These are phyloP conservation scores for Antechinus flavipes DNA, from an alignment of 2,113 vertebrate species.

Conservation along the genomic window DNA sequence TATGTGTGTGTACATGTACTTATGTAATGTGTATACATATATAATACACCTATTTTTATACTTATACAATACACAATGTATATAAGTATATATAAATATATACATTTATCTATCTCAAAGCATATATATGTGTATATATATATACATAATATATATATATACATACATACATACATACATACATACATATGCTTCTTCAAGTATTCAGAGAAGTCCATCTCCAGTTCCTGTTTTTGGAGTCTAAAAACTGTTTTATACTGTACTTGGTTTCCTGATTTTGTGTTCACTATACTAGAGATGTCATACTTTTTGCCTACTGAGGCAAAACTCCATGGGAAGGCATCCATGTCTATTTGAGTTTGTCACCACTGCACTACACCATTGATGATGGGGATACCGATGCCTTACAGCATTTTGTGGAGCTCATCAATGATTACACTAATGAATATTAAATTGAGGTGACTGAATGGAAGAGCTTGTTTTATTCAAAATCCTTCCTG, in stretches of 20 bases:
- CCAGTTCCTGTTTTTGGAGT: background rate
- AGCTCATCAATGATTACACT: background rate
- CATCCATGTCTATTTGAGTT: background rate
- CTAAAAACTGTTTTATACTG: background rate
- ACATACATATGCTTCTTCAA: background rate
- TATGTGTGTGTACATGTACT: background rate
- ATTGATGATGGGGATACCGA: background rate
- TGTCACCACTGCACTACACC: background rate
- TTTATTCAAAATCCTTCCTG: background rate
- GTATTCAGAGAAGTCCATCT: background rate
- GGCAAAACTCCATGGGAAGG: background rate
- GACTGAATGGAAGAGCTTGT: background rate
- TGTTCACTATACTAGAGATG: background rate
- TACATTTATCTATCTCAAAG: too few relatives aligned
- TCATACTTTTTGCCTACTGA: background rate
- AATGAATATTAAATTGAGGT: background rate
- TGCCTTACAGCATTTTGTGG: background rate
- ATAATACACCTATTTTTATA: background rate
- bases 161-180: background rate
- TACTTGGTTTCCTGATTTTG: background rate
- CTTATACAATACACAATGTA: background rate
- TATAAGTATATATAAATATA: background rate
- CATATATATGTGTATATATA: too few relatives aligned
- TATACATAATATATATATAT: too few relatives aligned
- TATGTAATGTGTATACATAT: background rate